Conservation (phyloP, 2,797 vertebrate genomes). For the Lophius americanus region DNA sequence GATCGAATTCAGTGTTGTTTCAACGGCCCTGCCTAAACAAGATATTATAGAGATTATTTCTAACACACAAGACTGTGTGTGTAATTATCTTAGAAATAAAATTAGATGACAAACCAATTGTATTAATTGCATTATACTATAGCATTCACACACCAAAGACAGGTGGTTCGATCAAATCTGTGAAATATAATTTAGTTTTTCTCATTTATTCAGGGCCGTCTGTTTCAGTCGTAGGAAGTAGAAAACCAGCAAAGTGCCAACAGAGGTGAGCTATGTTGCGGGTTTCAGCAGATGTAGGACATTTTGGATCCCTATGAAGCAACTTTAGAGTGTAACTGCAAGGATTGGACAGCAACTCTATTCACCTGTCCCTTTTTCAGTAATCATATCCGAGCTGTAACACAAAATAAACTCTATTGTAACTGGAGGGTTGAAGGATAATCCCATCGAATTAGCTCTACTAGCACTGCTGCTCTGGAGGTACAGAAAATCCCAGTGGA, state of each 20-base stretch:
- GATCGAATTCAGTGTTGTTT: conserved; percentile 63
- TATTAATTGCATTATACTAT: background rate
- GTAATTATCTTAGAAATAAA: conserved; percentile 2
- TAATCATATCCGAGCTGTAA: conserved; percentile 26
- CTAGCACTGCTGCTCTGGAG: conserved; percentile 22
- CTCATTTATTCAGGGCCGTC: conserved; percentile 53
- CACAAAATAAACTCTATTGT: conserved; percentile 35
- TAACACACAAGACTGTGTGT: background rate
- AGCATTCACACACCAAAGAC: conserved; percentile 13
- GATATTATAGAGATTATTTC: background rate
- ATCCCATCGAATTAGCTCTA: conserved; percentile 2
- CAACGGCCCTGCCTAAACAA: conserved; percentile 62
- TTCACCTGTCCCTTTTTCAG: conserved; percentile 2
- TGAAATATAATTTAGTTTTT: conserved; percentile 4
- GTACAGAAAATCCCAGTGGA: conserved; percentile 27
- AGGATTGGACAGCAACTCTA: conserved; percentile 2
- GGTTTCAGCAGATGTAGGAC: conserved; percentile 11
- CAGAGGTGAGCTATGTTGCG: conserved; percentile 3
- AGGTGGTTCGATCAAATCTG: background rate
- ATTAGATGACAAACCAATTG: conserved; percentile 6
- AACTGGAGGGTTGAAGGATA: background rate
- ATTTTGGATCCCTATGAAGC: conserved; percentile 39
- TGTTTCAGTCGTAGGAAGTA: conserved; percentile 60
- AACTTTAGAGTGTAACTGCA: conserved; percentile 24
- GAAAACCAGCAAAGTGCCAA: conserved; percentile 59